phyloP scores from a whole-genome alignment of 2,113 vertebrate genomes.

The Epinephelus moara region DNA sequence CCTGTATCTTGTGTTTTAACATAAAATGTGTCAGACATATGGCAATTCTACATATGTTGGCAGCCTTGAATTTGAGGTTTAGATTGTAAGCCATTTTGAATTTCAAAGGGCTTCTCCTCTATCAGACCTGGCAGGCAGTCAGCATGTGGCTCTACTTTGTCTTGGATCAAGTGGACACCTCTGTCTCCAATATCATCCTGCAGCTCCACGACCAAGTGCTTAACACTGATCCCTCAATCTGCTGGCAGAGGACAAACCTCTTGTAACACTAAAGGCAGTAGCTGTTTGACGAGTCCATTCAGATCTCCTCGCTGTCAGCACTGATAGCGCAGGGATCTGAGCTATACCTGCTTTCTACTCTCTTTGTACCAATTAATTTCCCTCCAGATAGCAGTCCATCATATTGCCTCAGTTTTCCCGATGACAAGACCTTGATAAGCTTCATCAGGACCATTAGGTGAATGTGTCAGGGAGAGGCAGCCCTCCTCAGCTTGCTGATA shows the following conservation, averaged over 20 bases:
- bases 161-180: constrained; percentile 34
- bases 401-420: constrained; percentile 28
- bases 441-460: constrained; percentile 26
- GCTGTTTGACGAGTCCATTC: constrained; percentile 52
- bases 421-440: constrained; percentile 49
- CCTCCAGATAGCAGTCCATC: constrained; percentile 48
- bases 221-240: constrained; percentile 57
- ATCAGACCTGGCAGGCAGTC: not conserved
- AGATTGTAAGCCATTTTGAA: constrained; percentile 4
- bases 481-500: constrained; percentile 20
- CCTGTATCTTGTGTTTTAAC: not conserved
- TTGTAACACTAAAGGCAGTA: constrained; percentile 39
- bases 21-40: not conserved
- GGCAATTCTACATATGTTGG: not conserved
- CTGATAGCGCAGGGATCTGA: constrained; percentile 23
- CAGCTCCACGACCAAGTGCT: constrained; percentile 31
- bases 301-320: constrained; percentile 39
- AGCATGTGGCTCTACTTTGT: constrained; percentile 6
- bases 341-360: constrained; percentile 31
- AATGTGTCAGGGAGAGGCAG: not conserved
- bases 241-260: constrained; percentile 37
- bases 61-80: not conserved
- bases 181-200: constrained; percentile 30
- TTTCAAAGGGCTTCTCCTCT: constrained; percentile 16
- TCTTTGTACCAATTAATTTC: constrained; percentile 50